Evolutionary conservation across 92 coral and sea anemone genomes (phyloP).

Genomic region (Parazoanthus atlanticus): DNA sequence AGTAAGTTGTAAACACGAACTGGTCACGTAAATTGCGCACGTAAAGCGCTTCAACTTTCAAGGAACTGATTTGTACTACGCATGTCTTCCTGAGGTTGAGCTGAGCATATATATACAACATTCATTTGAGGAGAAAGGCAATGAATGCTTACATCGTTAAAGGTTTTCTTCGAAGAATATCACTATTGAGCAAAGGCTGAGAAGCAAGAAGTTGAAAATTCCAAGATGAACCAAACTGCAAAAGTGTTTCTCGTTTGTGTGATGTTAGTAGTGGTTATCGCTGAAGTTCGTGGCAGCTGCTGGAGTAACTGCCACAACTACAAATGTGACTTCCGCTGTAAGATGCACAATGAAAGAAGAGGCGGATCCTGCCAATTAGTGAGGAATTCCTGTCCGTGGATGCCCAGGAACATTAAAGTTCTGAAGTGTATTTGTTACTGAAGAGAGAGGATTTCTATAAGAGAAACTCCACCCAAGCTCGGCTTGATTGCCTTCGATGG

Average conservation of each 20-base stretch:
- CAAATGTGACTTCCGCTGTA: conserved; percentile 11
- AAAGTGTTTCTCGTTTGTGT: not conserved
- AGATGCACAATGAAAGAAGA: too few relatives aligned
- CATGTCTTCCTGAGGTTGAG: not conserved
- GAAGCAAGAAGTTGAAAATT: too few relatives aligned
- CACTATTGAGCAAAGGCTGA: not conserved
- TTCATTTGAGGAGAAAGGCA: not conserved
- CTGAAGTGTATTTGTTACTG: not conserved
- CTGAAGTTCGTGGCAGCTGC: not conserved
- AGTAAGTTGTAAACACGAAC: too few relatives aligned
- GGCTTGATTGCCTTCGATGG: not conserved
- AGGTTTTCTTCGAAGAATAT: not conserved
- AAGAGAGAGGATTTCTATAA: too few relatives aligned
- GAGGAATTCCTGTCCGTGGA: not conserved
- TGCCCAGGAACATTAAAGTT: not conserved
- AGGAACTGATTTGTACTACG: not conserved
- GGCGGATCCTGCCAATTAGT: not conserved
- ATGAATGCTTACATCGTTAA: not conserved
- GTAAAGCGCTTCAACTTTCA: not conserved
- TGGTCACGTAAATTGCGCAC: too few relatives aligned
- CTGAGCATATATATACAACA: not conserved
- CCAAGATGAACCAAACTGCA: not conserved
- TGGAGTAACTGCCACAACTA: not conserved
- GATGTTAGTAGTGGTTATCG: not conserved
- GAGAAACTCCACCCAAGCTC: not conserved